Evolutionary conservation across 2,797 vertebrate species (phyloP).

Genomic region (Sebastes iracundus): DNA sequence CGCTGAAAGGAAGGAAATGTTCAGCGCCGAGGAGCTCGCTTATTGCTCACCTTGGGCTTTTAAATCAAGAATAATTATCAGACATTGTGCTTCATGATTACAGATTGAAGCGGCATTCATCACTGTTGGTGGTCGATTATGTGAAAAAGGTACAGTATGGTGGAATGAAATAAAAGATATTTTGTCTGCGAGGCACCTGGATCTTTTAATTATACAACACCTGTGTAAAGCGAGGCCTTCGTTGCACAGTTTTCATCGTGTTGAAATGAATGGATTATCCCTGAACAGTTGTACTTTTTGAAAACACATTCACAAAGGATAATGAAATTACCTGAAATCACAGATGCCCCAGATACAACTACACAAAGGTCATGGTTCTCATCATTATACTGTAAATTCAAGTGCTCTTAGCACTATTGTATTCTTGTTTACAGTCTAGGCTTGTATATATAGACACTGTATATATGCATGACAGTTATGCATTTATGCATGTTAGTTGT

Average conservation of each 20-base stretch:
- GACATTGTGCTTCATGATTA: conserved; percentile 50
- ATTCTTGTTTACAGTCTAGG: not conserved
- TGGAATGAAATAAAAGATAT: conserved; percentile 19
- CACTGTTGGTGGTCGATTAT: conserved; percentile 25
- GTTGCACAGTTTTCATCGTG: conserved; percentile 7
- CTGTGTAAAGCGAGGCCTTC: conserved; percentile 15
- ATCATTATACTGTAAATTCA: not conserved
- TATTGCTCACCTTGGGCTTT: conserved; percentile 64
- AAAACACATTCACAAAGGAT: not conserved
- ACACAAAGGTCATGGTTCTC: not conserved
- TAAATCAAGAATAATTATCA: conserved; percentile 56
- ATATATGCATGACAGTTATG: not conserved
- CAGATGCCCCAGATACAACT: not conserved
- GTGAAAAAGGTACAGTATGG: conserved; percentile 1
- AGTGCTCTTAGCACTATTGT: not conserved
- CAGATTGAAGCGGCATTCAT: conserved; percentile 44
- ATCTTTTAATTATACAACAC: conserved; percentile 30
- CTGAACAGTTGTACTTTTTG: not conserved
- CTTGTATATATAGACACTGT: not conserved
- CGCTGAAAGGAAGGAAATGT: conserved; percentile 52
- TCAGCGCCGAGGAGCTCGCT: conserved; percentile 32
- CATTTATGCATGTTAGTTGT: not conserved
- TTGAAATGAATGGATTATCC: conserved; percentile 25
- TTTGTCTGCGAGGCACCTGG: conserved; percentile 41
- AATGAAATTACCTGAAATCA: conserved; percentile 26